Evolutionary conservation across 2,888 invertebrate genomes (phyloP).

Genomic region (Arrhopalites spinosus): DNA sequence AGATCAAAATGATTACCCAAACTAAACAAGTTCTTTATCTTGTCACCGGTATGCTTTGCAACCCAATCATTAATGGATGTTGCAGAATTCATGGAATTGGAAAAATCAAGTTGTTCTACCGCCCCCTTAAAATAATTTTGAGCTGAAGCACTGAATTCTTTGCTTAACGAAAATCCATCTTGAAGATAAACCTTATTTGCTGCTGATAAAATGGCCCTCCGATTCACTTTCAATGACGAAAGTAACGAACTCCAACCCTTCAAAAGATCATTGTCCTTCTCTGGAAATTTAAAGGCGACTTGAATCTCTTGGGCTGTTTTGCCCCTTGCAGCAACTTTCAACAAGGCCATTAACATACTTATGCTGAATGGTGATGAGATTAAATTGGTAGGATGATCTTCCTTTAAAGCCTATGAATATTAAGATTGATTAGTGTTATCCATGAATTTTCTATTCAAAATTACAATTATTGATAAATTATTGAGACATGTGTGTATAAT

Average conservation of each 20-base stretch:
- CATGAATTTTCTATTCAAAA: not conserved
- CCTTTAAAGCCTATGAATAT: not conserved
- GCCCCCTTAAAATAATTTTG: conserved; percentile 53
- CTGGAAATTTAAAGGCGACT: conserved; percentile 41
- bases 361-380: conserved; percentile 52
- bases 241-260: not conserved
- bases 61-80: conserved; percentile 63
- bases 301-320: conserved; percentile 43
- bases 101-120: conserved; percentile 56
- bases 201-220: not conserved
- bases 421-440: not conserved
- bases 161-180: conserved; percentile 46
- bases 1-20: conserved; percentile 47
- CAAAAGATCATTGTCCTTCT: conserved; percentile 23
- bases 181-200: conserved; percentile 58
- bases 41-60: conserved; percentile 60
- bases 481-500: too few species aligned
- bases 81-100: conserved; percentile 55
- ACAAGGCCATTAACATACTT: conserved; percentile 50
- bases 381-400: conserved; percentile 39
- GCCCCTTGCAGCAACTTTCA: conserved; percentile 49
- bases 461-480: too few species aligned
- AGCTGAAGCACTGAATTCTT: conserved; percentile 46
- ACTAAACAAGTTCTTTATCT: conserved; percentile 61
- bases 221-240: not conserved